Evolutionary conservation across 2,888 invertebrate genomes (phyloP), one percentile per base, ranked within the genome.

Genomic region (Drosophila longiperda): DNA sequence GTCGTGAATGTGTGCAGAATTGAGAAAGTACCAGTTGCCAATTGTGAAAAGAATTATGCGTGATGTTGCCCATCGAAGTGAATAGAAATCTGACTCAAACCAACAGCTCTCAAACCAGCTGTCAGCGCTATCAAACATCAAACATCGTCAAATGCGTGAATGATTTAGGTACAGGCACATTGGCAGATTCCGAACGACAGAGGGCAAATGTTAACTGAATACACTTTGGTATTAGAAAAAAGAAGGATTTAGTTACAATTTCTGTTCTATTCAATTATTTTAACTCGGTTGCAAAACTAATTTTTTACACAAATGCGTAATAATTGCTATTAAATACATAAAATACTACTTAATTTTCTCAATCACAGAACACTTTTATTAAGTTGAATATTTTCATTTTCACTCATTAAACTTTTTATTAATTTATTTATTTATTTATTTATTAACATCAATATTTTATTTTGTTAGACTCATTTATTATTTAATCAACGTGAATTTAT

Each of bases 1-100:
- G 78, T 81, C 78, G 74, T 83, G 78, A 81, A 77, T 81, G 52
- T 70, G 61, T 69, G 69, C 42, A 66, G 68, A 68, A 68, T 74
- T 70, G 83, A 62, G 75, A 69, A 68, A 65, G 68, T 78, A 70
- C 66, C 75, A 70, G 65, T 23, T 57, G 59, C 63, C 78, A 73
- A 50, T 23, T 53, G 42, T 32, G 48, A 50, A 55, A 86, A 71
- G 84, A 87, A 72, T 81, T 81, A 83, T 83, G 68, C 76, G 52
- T 72, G 55, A 71, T 53, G 36, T 50, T 58, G 33, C 40, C 50
- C 52, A 48, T 64, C 8, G n/a, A 42, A n/a, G 8, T n/a, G 4
- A 5, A 26, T 32, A 32, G 26, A 63, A 34, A 49, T 33, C 23
- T 3, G 50, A 32, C 33, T 48, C 23, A 49, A 55, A n/a, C 20